phyloP scores from a whole-genome alignment of 2,888 invertebrate genomes.

The Sarcophaga subvicina region DNA sequence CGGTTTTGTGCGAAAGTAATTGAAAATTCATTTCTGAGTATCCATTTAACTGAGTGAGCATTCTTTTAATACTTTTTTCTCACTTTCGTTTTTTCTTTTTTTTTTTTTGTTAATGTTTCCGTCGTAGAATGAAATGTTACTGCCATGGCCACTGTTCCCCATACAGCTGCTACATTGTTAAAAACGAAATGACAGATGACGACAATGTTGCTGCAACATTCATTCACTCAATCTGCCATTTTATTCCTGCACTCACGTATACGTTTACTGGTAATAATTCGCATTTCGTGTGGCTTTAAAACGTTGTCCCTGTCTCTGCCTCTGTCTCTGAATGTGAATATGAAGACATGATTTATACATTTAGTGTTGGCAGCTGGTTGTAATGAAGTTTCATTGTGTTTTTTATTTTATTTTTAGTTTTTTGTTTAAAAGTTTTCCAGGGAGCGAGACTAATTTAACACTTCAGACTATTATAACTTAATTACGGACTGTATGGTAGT shows the following conservation, averaged over 20 bases:
- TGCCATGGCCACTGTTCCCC: no score
- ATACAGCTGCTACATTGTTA: neutral
- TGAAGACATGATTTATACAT: neutral
- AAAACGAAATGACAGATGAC: conserved; percentile 44
- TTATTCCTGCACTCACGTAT: neutral
- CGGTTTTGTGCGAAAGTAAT: neutral
- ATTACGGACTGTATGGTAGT: no score
- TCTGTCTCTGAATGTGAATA: neutral
- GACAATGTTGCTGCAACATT: conserved; percentile 27
- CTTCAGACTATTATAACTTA: no score
- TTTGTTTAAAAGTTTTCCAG: neutral
- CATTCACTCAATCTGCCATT: neutral
- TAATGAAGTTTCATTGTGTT: neutral
- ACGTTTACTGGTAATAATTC: neutral
- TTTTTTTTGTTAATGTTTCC: neutral
- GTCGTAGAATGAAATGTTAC: no score
- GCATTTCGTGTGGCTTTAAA: neutral
- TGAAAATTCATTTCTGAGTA: neutral
- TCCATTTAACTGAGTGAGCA: neutral
- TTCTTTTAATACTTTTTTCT: neutral
- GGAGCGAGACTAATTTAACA: neutral
- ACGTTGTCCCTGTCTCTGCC: neutral
- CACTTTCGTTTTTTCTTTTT: neutral
- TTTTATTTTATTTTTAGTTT: neutral
- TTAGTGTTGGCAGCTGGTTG: neutral